phyloP scores from a whole-genome alignment of 1,140 invertebrate species.

The Hermatobates lingyangjiaoensis region DNA sequence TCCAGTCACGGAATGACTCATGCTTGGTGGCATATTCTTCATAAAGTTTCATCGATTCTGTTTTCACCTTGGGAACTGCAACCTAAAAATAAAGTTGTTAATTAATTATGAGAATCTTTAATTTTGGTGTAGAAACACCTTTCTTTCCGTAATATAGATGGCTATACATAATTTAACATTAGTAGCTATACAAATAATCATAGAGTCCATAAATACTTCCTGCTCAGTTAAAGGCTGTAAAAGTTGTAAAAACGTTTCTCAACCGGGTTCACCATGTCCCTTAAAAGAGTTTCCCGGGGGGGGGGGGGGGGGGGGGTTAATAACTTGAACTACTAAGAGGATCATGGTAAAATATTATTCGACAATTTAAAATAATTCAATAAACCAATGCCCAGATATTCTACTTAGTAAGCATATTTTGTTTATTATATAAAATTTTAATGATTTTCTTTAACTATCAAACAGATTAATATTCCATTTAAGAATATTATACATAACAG shows the following conservation, averaged over 20 bases:
- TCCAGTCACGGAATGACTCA: slow-evolving; percentile 2
- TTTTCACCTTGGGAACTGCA: slow-evolving; percentile 2
- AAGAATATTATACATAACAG: too few relatives aligned
- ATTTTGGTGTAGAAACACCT: neutral
- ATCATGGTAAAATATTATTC: too few relatives aligned
- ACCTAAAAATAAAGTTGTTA: slow-evolving; percentile 2
- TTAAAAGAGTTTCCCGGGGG: too few relatives aligned
- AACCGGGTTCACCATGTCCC: neutral
- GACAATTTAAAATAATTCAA: too few relatives aligned
- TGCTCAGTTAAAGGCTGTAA: neutral
- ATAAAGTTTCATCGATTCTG: slow-evolving; percentile 6
- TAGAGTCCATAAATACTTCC: neutral
- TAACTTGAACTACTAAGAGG: too few relatives aligned
- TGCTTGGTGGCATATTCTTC: slow-evolving; percentile 8
- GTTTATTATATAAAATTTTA: too few relatives aligned
- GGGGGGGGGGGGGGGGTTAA: too few relatives aligned
- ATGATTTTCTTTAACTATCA: too few relatives aligned
- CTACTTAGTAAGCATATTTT: too few relatives aligned
- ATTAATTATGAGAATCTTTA: neutral
- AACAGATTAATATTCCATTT: too few relatives aligned
- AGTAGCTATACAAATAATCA: neutral
- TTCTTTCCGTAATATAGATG: neutral
- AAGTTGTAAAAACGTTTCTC: neutral
- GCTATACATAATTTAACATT: neutral
- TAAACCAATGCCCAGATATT: too few relatives aligned